phyloP scores from a whole-genome alignment of 2,888 invertebrate genomes.

The Pseudanteris insignis region DNA sequence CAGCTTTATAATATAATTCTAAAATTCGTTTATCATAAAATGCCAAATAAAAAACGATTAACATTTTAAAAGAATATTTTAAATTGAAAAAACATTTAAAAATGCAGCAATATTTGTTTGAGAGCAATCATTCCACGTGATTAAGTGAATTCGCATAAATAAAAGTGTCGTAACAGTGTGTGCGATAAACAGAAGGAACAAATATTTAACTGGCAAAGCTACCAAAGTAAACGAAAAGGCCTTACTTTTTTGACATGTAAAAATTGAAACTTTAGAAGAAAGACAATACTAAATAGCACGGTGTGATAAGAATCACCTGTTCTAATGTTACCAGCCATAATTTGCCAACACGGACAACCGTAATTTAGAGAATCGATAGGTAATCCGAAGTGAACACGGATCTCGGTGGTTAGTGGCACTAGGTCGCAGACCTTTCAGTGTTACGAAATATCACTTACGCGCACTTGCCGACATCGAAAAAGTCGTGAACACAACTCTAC shows the following conservation, averaged over 20 bases:
- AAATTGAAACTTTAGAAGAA: too few species aligned
- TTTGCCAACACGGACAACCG: too few species aligned
- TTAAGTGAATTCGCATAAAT: constrained; percentile 6
- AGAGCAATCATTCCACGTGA: constrained; percentile 16
- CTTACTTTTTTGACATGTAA: too few species aligned
- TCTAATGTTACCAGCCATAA: constrained; percentile 61
- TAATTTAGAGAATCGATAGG: too few species aligned
- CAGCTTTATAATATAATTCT: too few species aligned
- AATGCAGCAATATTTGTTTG: neutral
- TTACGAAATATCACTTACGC: constrained; percentile 3
- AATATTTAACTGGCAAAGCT: too few species aligned
- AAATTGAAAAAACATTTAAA: neutral
- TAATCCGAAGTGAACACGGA: too few species aligned
- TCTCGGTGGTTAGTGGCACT: neutral
- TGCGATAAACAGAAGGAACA: constrained; percentile 18
- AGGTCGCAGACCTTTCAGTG: neutral
- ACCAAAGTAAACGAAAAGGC: too few species aligned
- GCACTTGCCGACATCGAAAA: constrained; percentile 19
- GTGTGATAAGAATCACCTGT: constrained; percentile 56
- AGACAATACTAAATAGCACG: constrained; percentile 1
- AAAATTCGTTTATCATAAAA: too few species aligned
- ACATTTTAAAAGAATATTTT: too few species aligned
- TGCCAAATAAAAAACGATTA: too few species aligned
- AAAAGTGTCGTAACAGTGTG: constrained; percentile 9
- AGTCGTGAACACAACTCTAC: too few species aligned